Base-by-base conservation (phyloP, 92 coral and sea anemone genomes). In the Plumapathes pennacea region DNA sequence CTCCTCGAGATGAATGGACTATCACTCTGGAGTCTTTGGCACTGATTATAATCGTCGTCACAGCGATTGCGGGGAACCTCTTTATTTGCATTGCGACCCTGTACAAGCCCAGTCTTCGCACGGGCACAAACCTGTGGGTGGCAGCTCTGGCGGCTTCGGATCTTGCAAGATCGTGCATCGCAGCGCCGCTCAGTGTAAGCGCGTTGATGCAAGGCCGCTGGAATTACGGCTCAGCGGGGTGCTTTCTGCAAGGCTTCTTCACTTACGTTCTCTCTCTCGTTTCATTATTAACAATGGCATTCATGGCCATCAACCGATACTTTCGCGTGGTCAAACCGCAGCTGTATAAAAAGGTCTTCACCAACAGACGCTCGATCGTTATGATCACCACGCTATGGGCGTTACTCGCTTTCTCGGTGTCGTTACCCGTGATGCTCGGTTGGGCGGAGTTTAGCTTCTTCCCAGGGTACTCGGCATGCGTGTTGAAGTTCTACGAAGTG, bases 291-390 rank as follows among this genome's bases (percentile, higher is more conserved):
- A 45, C 62, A 5, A 39, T 76, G 42, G 52, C 83, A 4, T 32
- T 57, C 25, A 76, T 60, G 53, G 76, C 83, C 1, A 50, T 76
- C 11, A 76, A 76, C 18, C 33, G 83, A 40, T 67, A 67, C 62
- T 72, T 50, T 22, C 64, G 81, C 8, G 76, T 80, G 8, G 86
- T 80, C 1, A 80, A 80, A 40, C 81, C 80, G 20, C 31, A 57
- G 9, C 38, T 57, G 15, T 80, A 80, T 36, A 30, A 72, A 47
- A 74, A 49, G 47, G 14, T 72, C 2, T 80, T 80, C 38, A 72
- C 76, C 11, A 62, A 27, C 15, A 32, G 30, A 19, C 58, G 57
- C 3, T 46, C 58, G 14, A 36, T 62, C 9, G 45, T 19, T 13
- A 8, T 24, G 8, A 15, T 62, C 56, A 13, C 38, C 15, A 11